Base-by-base conservation (phyloP, 2,113 vertebrate species). In the Macheiramphus alcinus region DNA sequence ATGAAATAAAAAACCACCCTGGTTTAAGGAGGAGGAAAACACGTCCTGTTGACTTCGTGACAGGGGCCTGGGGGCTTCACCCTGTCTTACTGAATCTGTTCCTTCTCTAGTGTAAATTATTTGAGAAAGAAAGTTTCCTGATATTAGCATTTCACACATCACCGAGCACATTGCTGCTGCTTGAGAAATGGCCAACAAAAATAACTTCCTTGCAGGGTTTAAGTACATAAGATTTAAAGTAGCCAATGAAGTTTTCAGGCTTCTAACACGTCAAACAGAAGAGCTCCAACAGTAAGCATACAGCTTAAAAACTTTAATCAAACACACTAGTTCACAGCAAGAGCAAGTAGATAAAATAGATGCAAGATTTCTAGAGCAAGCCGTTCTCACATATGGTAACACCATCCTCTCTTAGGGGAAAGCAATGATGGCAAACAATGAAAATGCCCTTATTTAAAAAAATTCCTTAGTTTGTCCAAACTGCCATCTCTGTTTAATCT, bases 151-250 rank as follows among this genome's bases (percentile, higher is more conserved):
- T 94, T 96, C 84, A 93, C 89, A 82, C 84, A 34, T 94, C 88
- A 90, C 80, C 4, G 6, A 94, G 50, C 70, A 38, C 42, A 62
- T 59, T 87, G 42, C 91, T 80, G 45, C 50, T 29, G n/a, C 67
- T 90, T 96, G 91, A 96, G 75, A 94, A 93, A 92, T 19, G 56
- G 95, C 97, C 95, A 96, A 95, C 79, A 89, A 95, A 94, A 96
- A 95, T 70, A 94, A 94, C 87, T 76, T 75, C 23, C 84, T 95
- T 42, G 58, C 80, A 73, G 66, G 50, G 62, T 91, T 93, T 91
- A 95, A 93, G 62, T 91, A 59, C 27, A 13, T 63, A 53, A 90
- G 84, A 90, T 75, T 93, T 67, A 73, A 88, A 95, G 79, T 62
- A 85, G 32, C 74, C 91, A 53, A 22, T 50, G 66, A 82, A 75